Evolutionary conservation across 2,888 invertebrate species (phyloP).

Genomic region (Stenoptilia bipunctidactyla): DNA sequence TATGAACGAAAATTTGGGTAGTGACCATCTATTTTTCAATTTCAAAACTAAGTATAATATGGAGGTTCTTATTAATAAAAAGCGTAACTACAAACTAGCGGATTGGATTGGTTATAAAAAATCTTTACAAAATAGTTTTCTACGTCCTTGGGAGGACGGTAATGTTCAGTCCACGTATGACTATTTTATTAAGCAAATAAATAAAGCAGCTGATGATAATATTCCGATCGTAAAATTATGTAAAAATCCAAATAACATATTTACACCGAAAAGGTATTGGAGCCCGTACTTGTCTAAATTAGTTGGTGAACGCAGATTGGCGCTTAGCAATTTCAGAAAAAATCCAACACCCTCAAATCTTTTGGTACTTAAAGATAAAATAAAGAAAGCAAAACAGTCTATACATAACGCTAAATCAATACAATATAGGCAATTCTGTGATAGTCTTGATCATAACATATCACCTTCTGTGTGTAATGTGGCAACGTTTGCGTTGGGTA

Average conservation of each 20-base stretch:
- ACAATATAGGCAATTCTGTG: conserved; percentile 7
- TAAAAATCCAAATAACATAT: conserved; percentile 3
- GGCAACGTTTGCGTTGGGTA: conserved; percentile 9
- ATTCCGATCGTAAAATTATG: conserved; percentile 8
- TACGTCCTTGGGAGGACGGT: too few relatives aligned
- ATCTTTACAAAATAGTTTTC: too few relatives aligned
- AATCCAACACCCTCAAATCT: conserved; percentile 10
- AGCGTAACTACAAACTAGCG: neutral
- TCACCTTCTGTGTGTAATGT: conserved; percentile 3
- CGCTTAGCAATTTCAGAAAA: conserved; percentile 8
- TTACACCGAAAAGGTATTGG: conserved; percentile 12
- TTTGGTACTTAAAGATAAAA: conserved; percentile 5
- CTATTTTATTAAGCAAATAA: conserved; percentile 2
- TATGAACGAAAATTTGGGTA: neutral
- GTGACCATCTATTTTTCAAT: neutral
- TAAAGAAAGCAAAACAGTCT: neutral
- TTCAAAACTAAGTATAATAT: neutral
- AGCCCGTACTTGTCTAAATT: conserved; percentile 6
- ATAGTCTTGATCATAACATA: conserved; percentile 2
- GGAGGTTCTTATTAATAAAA: neutral
- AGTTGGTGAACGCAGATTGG: conserved; percentile 9
- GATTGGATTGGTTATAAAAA: neutral
- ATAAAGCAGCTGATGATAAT: conserved; percentile 4
- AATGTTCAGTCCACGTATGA: conserved; percentile 6
- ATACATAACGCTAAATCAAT: conserved; percentile 2